A percentile compares a stretch with the other conserved stretches of the same genome.
Conservation (phyloP, 2,888 invertebrate species). For the Lottia scabra region DNA sequence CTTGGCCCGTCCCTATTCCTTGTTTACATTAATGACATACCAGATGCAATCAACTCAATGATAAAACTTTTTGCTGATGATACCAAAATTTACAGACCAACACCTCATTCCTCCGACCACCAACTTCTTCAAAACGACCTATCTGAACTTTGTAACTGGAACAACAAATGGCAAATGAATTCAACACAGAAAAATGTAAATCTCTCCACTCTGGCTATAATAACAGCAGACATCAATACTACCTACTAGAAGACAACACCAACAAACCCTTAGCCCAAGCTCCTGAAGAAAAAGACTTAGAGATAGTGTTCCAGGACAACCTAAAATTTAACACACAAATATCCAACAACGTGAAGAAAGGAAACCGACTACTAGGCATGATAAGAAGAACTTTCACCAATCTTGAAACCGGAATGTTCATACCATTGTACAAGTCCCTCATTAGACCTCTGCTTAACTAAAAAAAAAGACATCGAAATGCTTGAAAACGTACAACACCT, state of each 20-base stretch:
- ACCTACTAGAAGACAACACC: neutral
- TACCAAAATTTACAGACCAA: no score
- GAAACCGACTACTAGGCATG: constrained; percentile 16
- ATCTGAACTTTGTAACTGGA: neutral
- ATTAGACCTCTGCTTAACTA: constrained; percentile 14
- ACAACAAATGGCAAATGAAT: neutral
- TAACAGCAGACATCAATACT: neutral
- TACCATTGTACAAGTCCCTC: constrained; percentile 16
- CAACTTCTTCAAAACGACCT: neutral
- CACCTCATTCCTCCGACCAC: no score
- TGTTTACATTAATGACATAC: no score
- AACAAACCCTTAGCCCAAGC: neutral
- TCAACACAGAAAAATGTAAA: neutral
- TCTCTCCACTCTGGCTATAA: neutral
- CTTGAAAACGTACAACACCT: constrained; percentile 22
- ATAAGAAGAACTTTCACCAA: constrained; percentile 11
- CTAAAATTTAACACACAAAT: constrained; percentile 15
- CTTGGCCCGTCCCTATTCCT: neutral
- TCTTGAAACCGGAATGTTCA: constrained; percentile 10
- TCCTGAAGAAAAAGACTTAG: constrained; percentile 19
- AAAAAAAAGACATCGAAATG: constrained; percentile 13
- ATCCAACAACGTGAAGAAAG: constrained; percentile 15
- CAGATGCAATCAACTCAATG: no score
- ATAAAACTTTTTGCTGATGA: no score
- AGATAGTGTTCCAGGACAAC: constrained; percentile 13